phyloP scores from a whole-genome alignment of 2,888 invertebrate genomes.

The Dynastes maya region DNA sequence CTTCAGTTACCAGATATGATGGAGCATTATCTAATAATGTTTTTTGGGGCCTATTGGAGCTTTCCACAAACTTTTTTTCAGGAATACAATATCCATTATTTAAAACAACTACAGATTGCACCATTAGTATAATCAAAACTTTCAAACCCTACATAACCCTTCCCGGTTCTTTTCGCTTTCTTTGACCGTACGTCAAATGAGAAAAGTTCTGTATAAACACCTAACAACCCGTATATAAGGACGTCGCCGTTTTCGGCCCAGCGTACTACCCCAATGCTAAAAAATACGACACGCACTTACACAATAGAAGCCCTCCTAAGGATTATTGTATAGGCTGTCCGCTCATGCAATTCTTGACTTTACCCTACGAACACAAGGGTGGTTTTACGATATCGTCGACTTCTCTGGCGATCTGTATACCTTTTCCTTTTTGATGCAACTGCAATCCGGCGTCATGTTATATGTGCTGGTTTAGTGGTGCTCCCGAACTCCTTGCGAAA shows the following conservation, averaged over 20 bases:
- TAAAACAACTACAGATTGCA: neutral
- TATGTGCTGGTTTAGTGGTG: neutral
- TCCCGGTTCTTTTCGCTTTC: neutral
- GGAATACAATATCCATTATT: too few species aligned
- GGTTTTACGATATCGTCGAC: constrained; percentile 54
- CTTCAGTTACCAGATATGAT: too few species aligned
- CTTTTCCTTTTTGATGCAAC: constrained; percentile 64
- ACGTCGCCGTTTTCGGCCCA: neutral
- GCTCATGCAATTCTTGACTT: constrained; percentile 52
- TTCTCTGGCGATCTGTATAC: constrained; percentile 64
- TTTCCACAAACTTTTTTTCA: too few species aligned
- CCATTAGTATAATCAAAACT: neutral
- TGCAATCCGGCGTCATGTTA: constrained; percentile 57
- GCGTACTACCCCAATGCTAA: constrained; percentile 33
- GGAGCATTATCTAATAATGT: too few species aligned
- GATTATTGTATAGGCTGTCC: constrained; percentile 61
- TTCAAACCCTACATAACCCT: neutral
- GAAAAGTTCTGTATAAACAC: neutral
- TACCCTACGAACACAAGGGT: constrained; percentile 51
- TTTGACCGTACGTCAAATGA: constrained; percentile 15
- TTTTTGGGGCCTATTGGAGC: too few species aligned
- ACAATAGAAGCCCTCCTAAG: constrained; percentile 59
- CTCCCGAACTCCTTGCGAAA: constrained; percentile 56
- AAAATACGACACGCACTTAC: constrained; percentile 43
- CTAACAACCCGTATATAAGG: too few species aligned